These are phyloP conservation scores for Prunella fulvescens DNA, from an alignment of 2,113 vertebrate species.

Conservation along the genomic window DNA sequence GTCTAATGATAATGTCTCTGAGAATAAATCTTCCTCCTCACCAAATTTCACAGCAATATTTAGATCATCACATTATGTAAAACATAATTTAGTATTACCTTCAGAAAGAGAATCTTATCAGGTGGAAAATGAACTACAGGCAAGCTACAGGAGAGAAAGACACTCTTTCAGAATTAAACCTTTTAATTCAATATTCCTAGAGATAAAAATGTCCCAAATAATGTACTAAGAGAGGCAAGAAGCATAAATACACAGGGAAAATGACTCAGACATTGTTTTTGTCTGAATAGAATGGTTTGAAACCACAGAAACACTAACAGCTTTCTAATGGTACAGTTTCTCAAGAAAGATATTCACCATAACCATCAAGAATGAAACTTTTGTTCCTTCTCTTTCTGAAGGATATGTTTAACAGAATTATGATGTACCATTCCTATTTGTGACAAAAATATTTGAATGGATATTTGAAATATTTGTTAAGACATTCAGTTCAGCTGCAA, in stretches of 20 bases:
- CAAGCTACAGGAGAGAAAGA: neutral
- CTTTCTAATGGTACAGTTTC: neutral
- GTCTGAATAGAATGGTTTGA: neutral
- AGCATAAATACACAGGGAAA: neutral
- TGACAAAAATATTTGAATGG: neutral
- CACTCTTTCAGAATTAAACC: neutral
- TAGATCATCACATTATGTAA: neutral
- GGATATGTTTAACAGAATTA: neutral
- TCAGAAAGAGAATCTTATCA: neutral
- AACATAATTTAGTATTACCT: neutral
- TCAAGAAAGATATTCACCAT: neutral
- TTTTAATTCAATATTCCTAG: neutral
- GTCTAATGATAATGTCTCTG: neutral
- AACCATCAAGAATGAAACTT: neutral
- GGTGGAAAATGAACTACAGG: neutral
- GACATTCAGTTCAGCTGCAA: neutral
- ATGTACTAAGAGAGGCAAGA: neutral
- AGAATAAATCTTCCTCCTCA: neutral
- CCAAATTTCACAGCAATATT: neutral
- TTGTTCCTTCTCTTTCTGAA: neutral
- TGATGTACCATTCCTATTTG: neutral
- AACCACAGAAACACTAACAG: neutral
- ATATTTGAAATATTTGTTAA: conserved; percentile 4
- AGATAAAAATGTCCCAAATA: neutral
- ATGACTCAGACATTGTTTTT: neutral